Base-by-base conservation (phyloP, 2,888 invertebrate species). In the Hemaris fuciformis region DNA sequence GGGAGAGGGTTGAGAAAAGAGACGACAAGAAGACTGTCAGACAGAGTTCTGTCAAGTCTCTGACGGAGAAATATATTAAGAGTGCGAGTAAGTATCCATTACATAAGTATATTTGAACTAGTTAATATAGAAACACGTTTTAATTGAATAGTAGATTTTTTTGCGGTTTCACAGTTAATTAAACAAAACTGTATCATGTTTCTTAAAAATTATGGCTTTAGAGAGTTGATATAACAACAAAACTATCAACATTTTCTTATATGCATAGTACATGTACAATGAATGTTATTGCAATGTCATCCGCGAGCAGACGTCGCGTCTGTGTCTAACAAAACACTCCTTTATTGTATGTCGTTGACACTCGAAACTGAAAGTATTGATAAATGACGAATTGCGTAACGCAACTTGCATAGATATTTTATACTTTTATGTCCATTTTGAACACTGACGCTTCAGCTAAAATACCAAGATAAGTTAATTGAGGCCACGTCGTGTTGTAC, bases 1-100 rank as follows among this genome's bases (percentile, higher is more conserved):
- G 65, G 25, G 75, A 78, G 45, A 76, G 74, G 58, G 64, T 71
- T 27, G 81, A 81, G 63, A 75, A 75, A 61, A 84, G 85, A 38
- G 86, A 86, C 27, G 87, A 89, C 57, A 88, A 81, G 76, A 88
- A 90, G 69, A 87, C 94, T 6, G 93, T 94, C 23, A 91, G 96
- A n/a, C 94, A 95, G 72, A 95, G 95, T 69, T 96, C 96, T 0
- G 95, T 96, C 13, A 96, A 96, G 79, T 96, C 95, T 62, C 93
- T 96, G 67, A 95, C 96, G n/a, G 95, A 96, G 79, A 96, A 96
- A 83, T 96, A 95, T 79, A 95, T 95, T 74, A 95, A 96, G 77
- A 96, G 94, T 81, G 93, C 95, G 59, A 88, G 91, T 91, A 68
- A 90, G 91, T 87, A 60, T 6, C 15, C 20, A 42, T 22, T 22